These are phyloP conservation scores for Heterohyrax brucei DNA, from an alignment of 2,797 vertebrate genomes.

Conservation along the genomic window DNA sequence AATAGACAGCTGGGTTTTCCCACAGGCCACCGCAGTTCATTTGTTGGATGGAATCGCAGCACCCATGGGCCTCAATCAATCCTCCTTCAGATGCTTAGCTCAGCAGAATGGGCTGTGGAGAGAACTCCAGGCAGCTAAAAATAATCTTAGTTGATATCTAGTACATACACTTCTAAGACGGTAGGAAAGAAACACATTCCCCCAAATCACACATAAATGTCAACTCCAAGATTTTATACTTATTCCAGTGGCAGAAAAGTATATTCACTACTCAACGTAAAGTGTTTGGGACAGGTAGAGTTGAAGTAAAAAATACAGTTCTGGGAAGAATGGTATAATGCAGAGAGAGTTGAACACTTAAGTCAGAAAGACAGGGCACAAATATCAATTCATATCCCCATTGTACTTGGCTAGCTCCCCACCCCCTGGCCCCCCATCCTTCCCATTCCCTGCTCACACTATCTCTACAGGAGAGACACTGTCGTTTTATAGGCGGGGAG, in stretches of 20 bases:
- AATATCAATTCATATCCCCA: background rate
- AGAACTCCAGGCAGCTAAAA: background rate
- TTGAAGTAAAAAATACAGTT: background rate
- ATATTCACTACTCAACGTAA: background rate
- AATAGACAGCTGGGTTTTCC: background rate
- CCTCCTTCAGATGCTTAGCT: conserved; percentile 5
- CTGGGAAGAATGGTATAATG: background rate
- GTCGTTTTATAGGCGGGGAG: background rate
- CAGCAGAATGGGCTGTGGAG: background rate
- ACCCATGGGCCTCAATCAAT: background rate
- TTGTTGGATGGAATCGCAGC: background rate
- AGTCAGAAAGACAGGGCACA: background rate
- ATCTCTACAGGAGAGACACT: background rate
- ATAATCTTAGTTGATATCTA: background rate
- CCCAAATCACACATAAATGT: conserved; percentile 27
- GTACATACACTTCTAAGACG: background rate
- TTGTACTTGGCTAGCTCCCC: background rate
- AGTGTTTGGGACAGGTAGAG: background rate
- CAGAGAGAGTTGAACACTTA: background rate
- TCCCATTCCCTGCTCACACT: background rate
- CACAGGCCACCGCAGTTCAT: background rate
- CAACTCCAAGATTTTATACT: background rate
- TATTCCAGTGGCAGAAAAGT: background rate
- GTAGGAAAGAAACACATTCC: background rate
- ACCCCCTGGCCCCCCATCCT: too few species aligned